Base-by-base conservation (phyloP, 2,888 invertebrate species). In the Stenurella melanura region DNA sequence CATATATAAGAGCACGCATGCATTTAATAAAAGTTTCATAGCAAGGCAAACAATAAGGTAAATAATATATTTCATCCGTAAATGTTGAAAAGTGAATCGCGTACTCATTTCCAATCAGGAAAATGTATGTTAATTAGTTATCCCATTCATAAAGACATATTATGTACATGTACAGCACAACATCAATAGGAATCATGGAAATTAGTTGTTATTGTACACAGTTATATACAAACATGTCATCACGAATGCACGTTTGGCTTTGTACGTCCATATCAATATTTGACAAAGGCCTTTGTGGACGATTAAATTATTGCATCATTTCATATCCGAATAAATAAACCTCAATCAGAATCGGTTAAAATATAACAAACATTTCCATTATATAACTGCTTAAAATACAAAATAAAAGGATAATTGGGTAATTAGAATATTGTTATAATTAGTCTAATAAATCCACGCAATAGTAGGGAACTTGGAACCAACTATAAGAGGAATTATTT, bases 201-300 rank as follows among this genome's bases (percentile, higher is more conserved):
- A 88, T 89, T 88, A 88, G 87, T 87, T 86, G 87, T 88, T 87
- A 88, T 88, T 88, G 87, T 88, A 84, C 80, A 84, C 83, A 84
- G 70, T 74, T 80, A 83, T 78, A 82, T 78, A 83, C 83, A 85
- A 83, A 85, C 84, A 85, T 82, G 81, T 83, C 83, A 83, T 83
- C 81, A 83, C 78, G 81, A 81, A 82, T 82, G 81, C 79, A 80
- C 74, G 78, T 73, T 50, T 64, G 72, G 76, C 78, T 81, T 77
- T 79, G 78, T 77, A 76, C 80, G 74, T 74, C 79, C 82, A 79
- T 84, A 85, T 85, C 86, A 87, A 86, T 86, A 86, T 87, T 87
- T 86, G 86, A 86, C 86, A 87, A 86, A 86, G 84, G 78, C 83
- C 86, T 86, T 87, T 86, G 86, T 87, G 80, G 72, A 58, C 80